Conservation (phyloP, 2,888 invertebrate genomes). For the Oscheius sp. region DNA sequence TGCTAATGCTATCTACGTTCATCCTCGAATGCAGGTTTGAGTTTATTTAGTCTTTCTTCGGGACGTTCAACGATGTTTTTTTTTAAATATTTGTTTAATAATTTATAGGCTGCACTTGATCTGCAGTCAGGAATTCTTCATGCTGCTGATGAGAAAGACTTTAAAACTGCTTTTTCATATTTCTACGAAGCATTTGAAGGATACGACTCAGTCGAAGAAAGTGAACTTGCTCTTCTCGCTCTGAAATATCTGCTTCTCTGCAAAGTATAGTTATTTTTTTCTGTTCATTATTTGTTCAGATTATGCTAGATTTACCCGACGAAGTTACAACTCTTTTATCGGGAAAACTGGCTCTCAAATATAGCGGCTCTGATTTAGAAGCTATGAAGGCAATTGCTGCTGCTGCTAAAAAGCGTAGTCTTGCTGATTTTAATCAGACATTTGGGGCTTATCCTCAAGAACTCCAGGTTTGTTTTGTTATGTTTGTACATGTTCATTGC, state of each 20-base stretch:
- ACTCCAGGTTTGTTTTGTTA: conserved; percentile 40
- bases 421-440: conserved; percentile 89
- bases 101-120: conserved; percentile 87
- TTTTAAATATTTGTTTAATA: conserved; percentile 6
- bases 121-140: conserved; percentile 97
- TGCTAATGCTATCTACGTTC: conserved; percentile 98
- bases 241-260: conserved; percentile 98
- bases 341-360: conserved; percentile 95
- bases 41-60: neutral
- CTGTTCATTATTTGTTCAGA: conserved; percentile 40
- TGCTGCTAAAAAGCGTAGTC: conserved; percentile 93
- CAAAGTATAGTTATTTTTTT: conserved; percentile 80
- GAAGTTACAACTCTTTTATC: conserved; percentile 80
- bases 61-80: too few relatives aligned
- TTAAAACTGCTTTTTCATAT: conserved; percentile 99
- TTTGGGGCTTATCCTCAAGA: conserved; percentile 74
- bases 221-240: conserved; percentile 89
- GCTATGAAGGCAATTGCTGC: conserved; percentile 97
- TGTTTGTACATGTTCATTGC: conserved; percentile 78
- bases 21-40: conserved; percentile 93
- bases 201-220: conserved; percentile 90
- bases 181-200: conserved; percentile 98
- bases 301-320: conserved; percentile 71
- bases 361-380: conserved; percentile 88
- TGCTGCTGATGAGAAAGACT: conserved; percentile 99